These are phyloP conservation scores for Parascotia fuliginaria DNA, from an alignment of 2,888 invertebrate genomes.

Conservation along the genomic window DNA sequence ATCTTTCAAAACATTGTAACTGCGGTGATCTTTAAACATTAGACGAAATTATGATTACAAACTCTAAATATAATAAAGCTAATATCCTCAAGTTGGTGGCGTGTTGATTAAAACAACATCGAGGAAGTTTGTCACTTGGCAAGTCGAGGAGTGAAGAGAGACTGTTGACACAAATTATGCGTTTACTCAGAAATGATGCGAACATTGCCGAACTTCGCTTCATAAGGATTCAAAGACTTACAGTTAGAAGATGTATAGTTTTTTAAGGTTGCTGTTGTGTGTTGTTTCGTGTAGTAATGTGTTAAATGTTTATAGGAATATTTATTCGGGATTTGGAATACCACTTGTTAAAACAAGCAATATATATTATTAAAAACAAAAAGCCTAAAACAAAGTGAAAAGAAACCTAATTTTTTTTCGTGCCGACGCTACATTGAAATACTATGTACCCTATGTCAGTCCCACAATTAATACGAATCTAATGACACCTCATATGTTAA, in stretches of 20 bases:
- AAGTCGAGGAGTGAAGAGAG: slow-evolving; percentile 37
- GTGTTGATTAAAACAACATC: slow-evolving; percentile 71
- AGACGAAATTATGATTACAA: background rate
- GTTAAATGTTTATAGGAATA: too few species aligned
- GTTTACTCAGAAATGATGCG: slow-evolving; percentile 49
- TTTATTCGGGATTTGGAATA: too few species aligned
- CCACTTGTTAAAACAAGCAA: too few species aligned
- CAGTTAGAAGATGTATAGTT: slow-evolving; percentile 6
- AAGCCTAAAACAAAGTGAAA: too few species aligned
- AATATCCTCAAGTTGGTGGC: slow-evolving; percentile 39
- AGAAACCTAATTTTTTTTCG: too few species aligned
- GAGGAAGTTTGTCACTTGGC: slow-evolving; percentile 43
- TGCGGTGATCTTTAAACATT: background rate
- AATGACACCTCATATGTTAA: too few species aligned
- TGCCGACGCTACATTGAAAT: too few species aligned
- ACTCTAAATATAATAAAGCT: slow-evolving; percentile 11
- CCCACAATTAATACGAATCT: too few species aligned
- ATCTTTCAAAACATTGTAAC: too few species aligned
- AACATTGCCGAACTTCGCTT: slow-evolving; percentile 7
- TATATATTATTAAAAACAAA: too few species aligned
- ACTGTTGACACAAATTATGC: slow-evolving; percentile 48
- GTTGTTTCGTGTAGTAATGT: too few species aligned
- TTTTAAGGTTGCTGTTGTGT: slow-evolving; percentile 10
- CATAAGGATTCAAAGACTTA: slow-evolving; percentile 5
- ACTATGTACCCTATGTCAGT: too few species aligned